A percentile compares a stretch with the other conserved stretches of the same genome.
phyloP scores from a whole-genome alignment of 2,113 vertebrate species.

The Verasper variegatus region DNA sequence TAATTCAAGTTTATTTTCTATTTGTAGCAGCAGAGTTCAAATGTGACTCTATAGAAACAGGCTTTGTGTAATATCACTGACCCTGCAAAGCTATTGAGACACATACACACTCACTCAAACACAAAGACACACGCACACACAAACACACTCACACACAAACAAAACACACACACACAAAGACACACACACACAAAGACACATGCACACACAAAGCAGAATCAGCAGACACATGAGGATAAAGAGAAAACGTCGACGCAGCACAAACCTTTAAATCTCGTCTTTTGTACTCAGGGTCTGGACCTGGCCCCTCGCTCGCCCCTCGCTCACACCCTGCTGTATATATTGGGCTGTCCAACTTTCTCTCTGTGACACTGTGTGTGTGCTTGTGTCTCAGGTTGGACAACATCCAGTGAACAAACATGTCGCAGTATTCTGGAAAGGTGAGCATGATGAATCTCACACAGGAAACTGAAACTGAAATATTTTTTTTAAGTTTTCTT shows the following conservation, averaged over 20 bases:
- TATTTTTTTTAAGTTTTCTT: too few species aligned
- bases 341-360: conserved; percentile 80
- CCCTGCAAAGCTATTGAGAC: conserved; percentile 79
- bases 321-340: conserved; percentile 75
- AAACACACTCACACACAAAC: conserved; percentile 48
- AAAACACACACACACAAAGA: not conserved
- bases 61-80: conserved; percentile 63
- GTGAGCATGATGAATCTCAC: conserved; percentile 77
- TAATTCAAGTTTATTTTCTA: too few species aligned
- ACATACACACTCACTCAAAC: not conserved
- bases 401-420: conserved; percentile 76
- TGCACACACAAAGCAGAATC: conserved; percentile 82
- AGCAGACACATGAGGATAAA: conserved; percentile 78
- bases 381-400: conserved; percentile 78
- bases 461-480: too few species aligned
- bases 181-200: conserved; percentile 40
- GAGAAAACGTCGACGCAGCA: conserved; percentile 83
- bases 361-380: conserved; percentile 71
- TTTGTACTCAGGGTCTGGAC: conserved; percentile 68
- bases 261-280: conserved; percentile 70
- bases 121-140: conserved; percentile 20
- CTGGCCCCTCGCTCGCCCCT: conserved; percentile 34
- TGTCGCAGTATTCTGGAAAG: conserved; percentile 94
- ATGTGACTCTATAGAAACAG: conserved; percentile 56
- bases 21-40: not conserved